Percentiles rank a stretch among this genome's conserved stretches.
Evolutionary conservation across 2,113 vertebrate genomes (phyloP).

Genomic region (Chaetodon auriga): DNA sequence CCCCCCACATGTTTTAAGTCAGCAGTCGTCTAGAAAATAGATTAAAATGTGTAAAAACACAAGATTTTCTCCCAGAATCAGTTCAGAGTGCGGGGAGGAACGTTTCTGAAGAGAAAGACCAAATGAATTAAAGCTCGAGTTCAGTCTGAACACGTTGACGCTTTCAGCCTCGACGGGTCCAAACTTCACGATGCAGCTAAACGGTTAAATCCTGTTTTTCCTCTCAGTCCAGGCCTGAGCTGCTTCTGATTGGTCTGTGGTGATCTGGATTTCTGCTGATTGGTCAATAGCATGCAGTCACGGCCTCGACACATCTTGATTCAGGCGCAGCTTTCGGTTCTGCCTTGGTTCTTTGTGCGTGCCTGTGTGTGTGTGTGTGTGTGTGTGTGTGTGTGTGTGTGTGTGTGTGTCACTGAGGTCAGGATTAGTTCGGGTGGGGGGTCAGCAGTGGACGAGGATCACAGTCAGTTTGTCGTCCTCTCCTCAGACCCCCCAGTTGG

Average conservation of each 20-base stretch:
- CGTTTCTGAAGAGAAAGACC: neutral
- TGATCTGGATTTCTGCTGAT: constrained; percentile 37
- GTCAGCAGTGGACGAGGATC: constrained; percentile 5
- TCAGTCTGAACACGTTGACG: neutral
- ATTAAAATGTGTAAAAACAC: neutral
- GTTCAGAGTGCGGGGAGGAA: neutral
- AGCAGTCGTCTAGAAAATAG: neutral
- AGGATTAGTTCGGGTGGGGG: constrained; percentile 7
- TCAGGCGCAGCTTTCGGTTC: neutral
- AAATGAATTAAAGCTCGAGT: neutral
- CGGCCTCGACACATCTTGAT: constrained; percentile 7
- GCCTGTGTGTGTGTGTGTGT: constrained; percentile 14
- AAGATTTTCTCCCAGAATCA: neutral
- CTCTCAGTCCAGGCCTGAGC: neutral
- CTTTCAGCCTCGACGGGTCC: neutral
- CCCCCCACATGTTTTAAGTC: constrained; percentile 1
- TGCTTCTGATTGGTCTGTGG: constrained; percentile 35
- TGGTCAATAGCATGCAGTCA: constrained; percentile 20
- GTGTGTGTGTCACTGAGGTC: constrained; percentile 18
- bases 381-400: constrained; percentile 17
- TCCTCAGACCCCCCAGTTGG: neutral
- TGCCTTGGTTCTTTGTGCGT: neutral
- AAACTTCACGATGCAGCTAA: constrained; percentile 17
- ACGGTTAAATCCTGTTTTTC: constrained; percentile 16
- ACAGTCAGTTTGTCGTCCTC: neutral